Percentiles rank a stretch among this genome's conserved stretches.
Evolutionary conservation across 2,888 invertebrate species (phyloP).

Genomic region (Eupithecia vulgata): DNA sequence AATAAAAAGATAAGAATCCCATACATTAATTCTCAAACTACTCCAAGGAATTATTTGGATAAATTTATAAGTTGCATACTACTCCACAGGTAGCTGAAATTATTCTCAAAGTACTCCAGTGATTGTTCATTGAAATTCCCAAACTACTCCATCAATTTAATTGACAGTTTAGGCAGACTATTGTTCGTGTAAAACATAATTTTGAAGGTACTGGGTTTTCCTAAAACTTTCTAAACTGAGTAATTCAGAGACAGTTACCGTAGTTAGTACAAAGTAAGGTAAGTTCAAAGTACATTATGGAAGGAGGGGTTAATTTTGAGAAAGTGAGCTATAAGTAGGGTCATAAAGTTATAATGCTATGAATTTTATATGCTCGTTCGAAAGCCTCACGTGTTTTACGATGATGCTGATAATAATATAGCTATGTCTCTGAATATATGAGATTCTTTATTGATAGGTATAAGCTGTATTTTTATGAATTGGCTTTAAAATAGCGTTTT

Average conservation of each 20-base stretch:
- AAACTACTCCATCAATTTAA: too few species aligned
- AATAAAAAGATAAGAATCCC: too few species aligned
- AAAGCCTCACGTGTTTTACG: slow-evolving; percentile 35
- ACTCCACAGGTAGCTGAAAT: too few species aligned
- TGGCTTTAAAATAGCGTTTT: background rate
- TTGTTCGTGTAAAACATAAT: background rate
- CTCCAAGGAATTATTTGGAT: too few species aligned
- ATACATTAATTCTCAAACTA: too few species aligned
- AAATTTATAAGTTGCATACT: too few species aligned
- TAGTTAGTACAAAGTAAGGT: background rate
- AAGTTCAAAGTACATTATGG: slow-evolving; percentile 8
- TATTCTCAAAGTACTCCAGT: too few species aligned
- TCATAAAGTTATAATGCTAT: slow-evolving; percentile 36
- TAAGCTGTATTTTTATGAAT: background rate
- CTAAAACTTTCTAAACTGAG: background rate
- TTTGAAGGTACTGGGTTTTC: background rate
- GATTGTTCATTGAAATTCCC: too few species aligned
- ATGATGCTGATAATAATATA: slow-evolving; percentile 29
- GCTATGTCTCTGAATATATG: background rate
- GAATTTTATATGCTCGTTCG: slow-evolving; percentile 37
- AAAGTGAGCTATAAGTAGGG: slow-evolving; percentile 29
- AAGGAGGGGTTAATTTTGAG: slow-evolving; percentile 30
- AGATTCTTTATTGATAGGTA: background rate
- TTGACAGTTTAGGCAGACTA: too few species aligned
- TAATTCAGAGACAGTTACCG: background rate